A percentile compares a stretch with the other conserved stretches of the same genome.
phyloP scores from a whole-genome alignment of 2,797 vertebrate species.

The Liparis tanakae region DNA sequence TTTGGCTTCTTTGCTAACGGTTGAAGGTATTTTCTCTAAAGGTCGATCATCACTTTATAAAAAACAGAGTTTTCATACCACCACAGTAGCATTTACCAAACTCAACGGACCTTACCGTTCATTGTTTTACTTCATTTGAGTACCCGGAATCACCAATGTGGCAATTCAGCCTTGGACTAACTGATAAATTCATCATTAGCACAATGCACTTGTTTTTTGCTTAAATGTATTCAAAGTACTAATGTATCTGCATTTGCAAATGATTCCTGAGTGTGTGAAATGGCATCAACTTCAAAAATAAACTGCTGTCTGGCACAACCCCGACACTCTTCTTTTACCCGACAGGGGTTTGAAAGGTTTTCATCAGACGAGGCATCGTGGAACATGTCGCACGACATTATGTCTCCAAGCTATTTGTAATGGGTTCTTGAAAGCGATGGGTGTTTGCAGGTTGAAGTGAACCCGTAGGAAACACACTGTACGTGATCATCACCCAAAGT shows the following conservation, averaged over 20 bases:
- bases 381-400: conserved; percentile 31
- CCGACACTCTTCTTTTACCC: conserved; percentile 18
- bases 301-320: background rate
- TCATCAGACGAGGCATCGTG: conserved; percentile 25
- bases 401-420: conserved; percentile 51
- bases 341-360: conserved; percentile 31
- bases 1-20: background rate
- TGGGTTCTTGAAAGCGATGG: conserved; percentile 42
- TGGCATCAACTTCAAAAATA: background rate
- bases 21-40: background rate
- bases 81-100: background rate
- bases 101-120: background rate
- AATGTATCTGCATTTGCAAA: background rate
- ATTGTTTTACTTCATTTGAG: background rate
- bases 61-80: background rate
- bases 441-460: background rate
- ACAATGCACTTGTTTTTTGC: too few species aligned
- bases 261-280: background rate
- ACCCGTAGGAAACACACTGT: conserved; percentile 12
- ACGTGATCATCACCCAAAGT: background rate
- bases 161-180: background rate
- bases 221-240: too few species aligned
- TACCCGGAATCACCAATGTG: background rate
- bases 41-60: background rate
- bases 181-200: too few species aligned